Conservation (phyloP, 2,113 vertebrate species). For the Serranochromis macrocephalus region DNA sequence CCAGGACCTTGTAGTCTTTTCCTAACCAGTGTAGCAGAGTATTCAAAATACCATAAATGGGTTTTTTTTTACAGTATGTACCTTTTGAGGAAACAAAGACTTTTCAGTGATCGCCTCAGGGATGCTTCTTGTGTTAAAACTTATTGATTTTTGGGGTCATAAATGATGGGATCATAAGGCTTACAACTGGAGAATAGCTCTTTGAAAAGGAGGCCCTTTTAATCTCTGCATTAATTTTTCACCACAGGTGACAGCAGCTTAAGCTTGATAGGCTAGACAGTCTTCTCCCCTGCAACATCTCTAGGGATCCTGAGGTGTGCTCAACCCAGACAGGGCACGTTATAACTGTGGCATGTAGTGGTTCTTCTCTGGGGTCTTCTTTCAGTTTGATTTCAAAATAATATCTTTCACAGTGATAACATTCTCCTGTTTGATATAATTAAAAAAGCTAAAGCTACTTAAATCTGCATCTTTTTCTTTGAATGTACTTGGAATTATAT, state of each 20-base stretch:
- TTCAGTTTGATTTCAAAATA: not conserved
- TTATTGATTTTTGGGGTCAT: not conserved
- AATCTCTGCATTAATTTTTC: not conserved
- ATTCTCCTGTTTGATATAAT: not conserved
- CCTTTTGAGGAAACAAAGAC: not conserved
- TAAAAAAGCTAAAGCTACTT: not conserved
- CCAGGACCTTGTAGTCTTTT: not conserved
- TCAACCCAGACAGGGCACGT: not conserved
- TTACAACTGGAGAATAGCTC: not conserved
- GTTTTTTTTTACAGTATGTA: not conserved
- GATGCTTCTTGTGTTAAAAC: not conserved
- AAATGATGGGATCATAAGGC: not conserved
- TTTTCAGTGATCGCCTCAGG: not conserved
- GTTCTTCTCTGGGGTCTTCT: not conserved
- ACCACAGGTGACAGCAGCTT: not conserved
- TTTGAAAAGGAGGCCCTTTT: not conserved
- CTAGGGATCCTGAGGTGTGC: not conserved
- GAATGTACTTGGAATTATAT: not conserved
- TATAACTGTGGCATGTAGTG: accelerated
- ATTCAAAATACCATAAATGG: not conserved
- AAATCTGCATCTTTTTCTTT: not conserved
- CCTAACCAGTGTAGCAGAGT: not conserved
- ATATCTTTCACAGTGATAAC: not conserved
- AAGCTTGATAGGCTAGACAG: not conserved
- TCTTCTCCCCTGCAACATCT: not conserved